phyloP scores from a whole-genome alignment of 2,113 vertebrate species.

The Dicrurus megarhynchus region DNA sequence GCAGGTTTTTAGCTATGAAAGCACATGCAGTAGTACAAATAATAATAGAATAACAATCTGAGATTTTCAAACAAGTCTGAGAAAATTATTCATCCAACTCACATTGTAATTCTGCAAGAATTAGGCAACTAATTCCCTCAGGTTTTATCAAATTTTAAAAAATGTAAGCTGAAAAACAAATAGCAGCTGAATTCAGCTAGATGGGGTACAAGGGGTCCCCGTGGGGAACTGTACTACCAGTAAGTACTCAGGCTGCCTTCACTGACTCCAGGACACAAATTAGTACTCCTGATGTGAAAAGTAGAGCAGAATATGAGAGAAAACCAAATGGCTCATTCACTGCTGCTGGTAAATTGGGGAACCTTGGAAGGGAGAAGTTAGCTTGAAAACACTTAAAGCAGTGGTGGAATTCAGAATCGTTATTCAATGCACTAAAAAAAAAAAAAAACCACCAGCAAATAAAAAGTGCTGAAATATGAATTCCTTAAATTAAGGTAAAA shows the following conservation, averaged over 20 bases:
- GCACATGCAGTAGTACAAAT: background rate
- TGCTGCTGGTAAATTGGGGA: background rate
- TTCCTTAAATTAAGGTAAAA: background rate
- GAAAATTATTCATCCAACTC: constrained; percentile 25
- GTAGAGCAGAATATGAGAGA: background rate
- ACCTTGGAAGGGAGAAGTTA: background rate
- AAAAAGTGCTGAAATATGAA: background rate
- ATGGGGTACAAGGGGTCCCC: background rate
- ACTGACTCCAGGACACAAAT: background rate
- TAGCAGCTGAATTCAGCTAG: background rate
- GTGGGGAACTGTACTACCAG: background rate
- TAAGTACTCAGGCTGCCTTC: background rate
- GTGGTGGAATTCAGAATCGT: background rate
- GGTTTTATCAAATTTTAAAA: constrained; percentile 26
- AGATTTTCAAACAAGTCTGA: constrained; percentile 13
- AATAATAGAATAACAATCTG: constrained; percentile 11
- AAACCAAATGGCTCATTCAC: background rate
- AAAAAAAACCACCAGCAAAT: background rate
- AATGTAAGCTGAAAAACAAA: constrained; percentile 1
- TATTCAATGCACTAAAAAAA: background rate
- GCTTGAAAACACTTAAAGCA: background rate
- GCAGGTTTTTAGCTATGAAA: background rate
- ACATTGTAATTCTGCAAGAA: background rate
- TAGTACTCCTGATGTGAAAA: background rate
- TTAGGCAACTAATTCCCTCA: constrained; percentile 14